These are phyloP conservation scores for Apus apus DNA, from an alignment of 2,113 vertebrate genomes.

Conservation along the genomic window DNA sequence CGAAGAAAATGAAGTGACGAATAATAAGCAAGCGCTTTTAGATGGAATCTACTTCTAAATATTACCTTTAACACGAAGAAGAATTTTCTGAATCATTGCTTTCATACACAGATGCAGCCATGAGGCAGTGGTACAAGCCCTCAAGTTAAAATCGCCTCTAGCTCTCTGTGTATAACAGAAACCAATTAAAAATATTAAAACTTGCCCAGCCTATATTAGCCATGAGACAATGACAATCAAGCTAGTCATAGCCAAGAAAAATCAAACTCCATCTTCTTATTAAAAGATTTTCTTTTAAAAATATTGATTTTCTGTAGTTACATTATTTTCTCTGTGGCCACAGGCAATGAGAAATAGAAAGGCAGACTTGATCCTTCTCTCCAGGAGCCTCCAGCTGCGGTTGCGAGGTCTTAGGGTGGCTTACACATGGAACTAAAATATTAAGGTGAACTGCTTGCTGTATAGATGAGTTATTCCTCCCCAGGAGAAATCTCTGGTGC, in stretches of 20 bases:
- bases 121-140: background rate
- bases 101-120: background rate
- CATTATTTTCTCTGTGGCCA: background rate
- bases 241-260: background rate
- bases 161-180: background rate
- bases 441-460: background rate
- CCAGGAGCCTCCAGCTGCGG: fast-evolving
- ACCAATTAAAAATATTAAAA: background rate
- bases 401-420: background rate
- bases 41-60: background rate
- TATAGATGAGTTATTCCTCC: background rate
- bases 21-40: background rate
- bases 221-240: background rate
- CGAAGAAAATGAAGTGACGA: background rate
- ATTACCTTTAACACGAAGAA: background rate
- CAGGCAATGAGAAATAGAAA: background rate
- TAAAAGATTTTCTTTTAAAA: background rate
- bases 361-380: background rate
- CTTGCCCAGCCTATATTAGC: background rate
- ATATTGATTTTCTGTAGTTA: background rate
- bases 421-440: background rate
- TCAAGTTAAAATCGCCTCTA: background rate
- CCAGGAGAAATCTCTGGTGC: background rate
- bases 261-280: background rate
- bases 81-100: background rate